A percentile compares a stretch with the other conserved stretches of the same genome.
Conservation (phyloP, 2,888 invertebrate species). For the Thelaira solivaga region DNA sequence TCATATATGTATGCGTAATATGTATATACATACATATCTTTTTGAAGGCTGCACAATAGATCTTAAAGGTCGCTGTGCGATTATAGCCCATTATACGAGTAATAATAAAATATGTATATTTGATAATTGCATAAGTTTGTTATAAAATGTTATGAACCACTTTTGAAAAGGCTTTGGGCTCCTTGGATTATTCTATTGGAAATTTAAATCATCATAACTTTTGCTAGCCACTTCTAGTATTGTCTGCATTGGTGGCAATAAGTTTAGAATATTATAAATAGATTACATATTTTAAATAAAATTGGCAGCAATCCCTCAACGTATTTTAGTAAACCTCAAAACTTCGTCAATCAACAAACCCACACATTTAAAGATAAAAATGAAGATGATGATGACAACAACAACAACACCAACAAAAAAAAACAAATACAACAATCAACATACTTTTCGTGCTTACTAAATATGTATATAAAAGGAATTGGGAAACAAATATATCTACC, state of each 20-base stretch:
- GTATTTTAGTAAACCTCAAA: background rate
- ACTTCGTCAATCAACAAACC: background rate
- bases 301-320: background rate
- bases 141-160: constrained; percentile 57
- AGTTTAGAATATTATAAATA: background rate
- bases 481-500: background rate
- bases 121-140: constrained; percentile 36
- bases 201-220: background rate
- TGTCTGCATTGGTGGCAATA: background rate
- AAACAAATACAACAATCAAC: background rate
- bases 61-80: too few relatives aligned
- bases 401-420: constrained; percentile 13
- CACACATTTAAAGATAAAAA: background rate
- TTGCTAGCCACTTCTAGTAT: background rate
- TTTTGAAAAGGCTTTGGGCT: constrained; percentile 2
- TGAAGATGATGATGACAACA: background rate
- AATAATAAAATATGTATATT: background rate
- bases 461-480: background rate
- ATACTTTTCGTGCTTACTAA: too few relatives aligned
- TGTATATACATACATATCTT: too few relatives aligned
- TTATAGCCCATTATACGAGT: too few relatives aligned
- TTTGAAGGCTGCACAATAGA: too few relatives aligned
- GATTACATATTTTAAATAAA: background rate
- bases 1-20: background rate
- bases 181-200: constrained; percentile 8